Conservation (phyloP, 1,140 invertebrate species). For the Drosophila albomicans region DNA sequence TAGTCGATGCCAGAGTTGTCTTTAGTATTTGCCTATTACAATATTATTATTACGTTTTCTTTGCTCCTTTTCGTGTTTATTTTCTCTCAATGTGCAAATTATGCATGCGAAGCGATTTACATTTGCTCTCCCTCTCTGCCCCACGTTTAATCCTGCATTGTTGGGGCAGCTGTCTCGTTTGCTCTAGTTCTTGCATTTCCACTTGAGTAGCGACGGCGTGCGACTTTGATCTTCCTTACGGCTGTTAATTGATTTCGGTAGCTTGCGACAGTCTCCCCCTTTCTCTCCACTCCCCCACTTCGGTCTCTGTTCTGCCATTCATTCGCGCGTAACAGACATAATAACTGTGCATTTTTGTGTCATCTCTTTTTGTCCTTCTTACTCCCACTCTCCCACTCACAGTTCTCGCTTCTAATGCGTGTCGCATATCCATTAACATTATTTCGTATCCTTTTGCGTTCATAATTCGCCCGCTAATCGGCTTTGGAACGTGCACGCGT, state of each 20-base stretch:
- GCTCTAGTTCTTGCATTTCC: slow-evolving; percentile 46
- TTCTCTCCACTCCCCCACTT: slow-evolving; percentile 10
- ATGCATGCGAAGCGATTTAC: slow-evolving; percentile 53
- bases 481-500: slow-evolving; percentile 39
- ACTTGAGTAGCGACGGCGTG: slow-evolving; percentile 34
- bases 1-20: neutral
- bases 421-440: slow-evolving; percentile 37
- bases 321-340: slow-evolving; percentile 48
- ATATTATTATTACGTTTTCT: slow-evolving; percentile 36
- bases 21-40: slow-evolving; percentile 18
- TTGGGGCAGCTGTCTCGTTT: slow-evolving; percentile 1
- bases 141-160: neutral
- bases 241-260: slow-evolving; percentile 58
- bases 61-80: slow-evolving; percentile 26
- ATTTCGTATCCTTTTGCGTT: slow-evolving; percentile 43
- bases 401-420: slow-evolving; percentile 26
- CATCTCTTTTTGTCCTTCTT: slow-evolving; percentile 23
- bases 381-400: neutral
- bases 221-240: slow-evolving; percentile 62
- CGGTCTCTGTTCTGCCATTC: neutral
- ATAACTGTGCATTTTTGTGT: slow-evolving; percentile 48
- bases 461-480: slow-evolving; percentile 43
- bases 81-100: slow-evolving; percentile 40
- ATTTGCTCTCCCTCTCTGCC: slow-evolving; percentile 11
- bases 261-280: slow-evolving; percentile 19